Conservation (phyloP, 1,140 invertebrate genomes). For the Hycleus phaleratus region DNA sequence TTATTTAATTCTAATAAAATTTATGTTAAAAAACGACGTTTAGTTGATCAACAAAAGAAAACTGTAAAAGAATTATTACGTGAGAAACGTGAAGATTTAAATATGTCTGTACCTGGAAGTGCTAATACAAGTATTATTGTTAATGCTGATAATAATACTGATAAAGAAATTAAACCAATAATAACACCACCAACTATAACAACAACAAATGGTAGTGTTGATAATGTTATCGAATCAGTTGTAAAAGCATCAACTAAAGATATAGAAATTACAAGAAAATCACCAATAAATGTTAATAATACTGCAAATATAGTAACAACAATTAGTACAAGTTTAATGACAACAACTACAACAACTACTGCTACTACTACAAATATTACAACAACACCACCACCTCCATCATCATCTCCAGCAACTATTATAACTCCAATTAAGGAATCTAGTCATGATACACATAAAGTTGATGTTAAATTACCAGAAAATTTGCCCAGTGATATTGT, state of each 20-base stretch:
- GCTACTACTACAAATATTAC: too few relatives aligned
- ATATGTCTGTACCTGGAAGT: slow-evolving; percentile 25
- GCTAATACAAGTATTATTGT: slow-evolving; percentile 26
- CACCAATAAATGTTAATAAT: too few relatives aligned
- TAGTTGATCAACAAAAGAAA: slow-evolving; percentile 35
- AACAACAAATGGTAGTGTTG: slow-evolving; percentile 30
- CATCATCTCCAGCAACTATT: too few relatives aligned
- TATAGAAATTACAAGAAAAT: neutral
- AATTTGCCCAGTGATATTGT: slow-evolving; percentile 50
- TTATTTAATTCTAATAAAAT: slow-evolving; percentile 40
- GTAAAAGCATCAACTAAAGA: slow-evolving; percentile 41
- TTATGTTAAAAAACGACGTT: slow-evolving; percentile 39
- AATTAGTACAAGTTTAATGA: too few relatives aligned
- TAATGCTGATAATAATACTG: too few relatives aligned
- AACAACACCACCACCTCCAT: too few relatives aligned
- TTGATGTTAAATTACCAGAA: slow-evolving; percentile 47
- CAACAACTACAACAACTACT: too few relatives aligned
- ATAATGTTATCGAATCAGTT: slow-evolving; percentile 51
- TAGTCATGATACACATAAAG: slow-evolving; percentile 5
- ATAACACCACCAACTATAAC: too few relatives aligned
- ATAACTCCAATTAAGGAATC: neutral
- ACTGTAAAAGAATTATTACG: slow-evolving; percentile 37
- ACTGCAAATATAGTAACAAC: too few relatives aligned
- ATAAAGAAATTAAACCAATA: too few relatives aligned
- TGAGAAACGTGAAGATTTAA: slow-evolving; percentile 39